Percentiles rank a stretch among this genome's conserved stretches.
Evolutionary conservation across 2,797 vertebrate species (phyloP).

Genomic region (Champsocephalus gunnari): DNA sequence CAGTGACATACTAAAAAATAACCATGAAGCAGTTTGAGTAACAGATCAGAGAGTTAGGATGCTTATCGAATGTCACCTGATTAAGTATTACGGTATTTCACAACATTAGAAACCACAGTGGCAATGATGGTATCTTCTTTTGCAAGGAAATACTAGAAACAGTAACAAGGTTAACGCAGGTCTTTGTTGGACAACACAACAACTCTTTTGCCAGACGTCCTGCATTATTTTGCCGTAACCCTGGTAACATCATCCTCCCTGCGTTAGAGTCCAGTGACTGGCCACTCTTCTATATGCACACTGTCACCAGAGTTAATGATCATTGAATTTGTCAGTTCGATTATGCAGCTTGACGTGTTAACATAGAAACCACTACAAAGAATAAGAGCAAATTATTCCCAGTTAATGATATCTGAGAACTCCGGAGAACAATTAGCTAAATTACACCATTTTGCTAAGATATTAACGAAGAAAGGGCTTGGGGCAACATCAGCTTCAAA

Average conservation of each 20-base stretch:
- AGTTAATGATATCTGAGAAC: neutral
- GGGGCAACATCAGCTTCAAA: neutral
- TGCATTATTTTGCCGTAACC: neutral
- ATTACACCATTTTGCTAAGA: neutral
- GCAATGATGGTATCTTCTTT: neutral
- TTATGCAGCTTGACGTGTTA: neutral
- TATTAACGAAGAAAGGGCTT: neutral
- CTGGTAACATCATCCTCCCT: neutral
- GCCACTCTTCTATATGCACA: neutral
- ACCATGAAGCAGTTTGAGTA: neutral
- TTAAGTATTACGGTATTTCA: neutral
- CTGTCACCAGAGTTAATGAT: neutral
- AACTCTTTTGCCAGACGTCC: neutral
- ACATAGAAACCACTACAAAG: neutral
- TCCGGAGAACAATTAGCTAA: conserved; percentile 12
- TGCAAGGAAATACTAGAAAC: neutral
- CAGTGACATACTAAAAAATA: neutral
- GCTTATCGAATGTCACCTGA: neutral
- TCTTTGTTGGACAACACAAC: too few species aligned
- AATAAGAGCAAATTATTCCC: neutral
- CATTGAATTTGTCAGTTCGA: neutral
- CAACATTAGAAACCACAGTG: neutral
- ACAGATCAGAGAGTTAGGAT: neutral
- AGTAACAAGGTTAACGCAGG: neutral
- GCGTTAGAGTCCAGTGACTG: neutral